Evolutionary conservation across 2,888 invertebrate species (phyloP).

Genomic region (Hydraecia micacea): DNA sequence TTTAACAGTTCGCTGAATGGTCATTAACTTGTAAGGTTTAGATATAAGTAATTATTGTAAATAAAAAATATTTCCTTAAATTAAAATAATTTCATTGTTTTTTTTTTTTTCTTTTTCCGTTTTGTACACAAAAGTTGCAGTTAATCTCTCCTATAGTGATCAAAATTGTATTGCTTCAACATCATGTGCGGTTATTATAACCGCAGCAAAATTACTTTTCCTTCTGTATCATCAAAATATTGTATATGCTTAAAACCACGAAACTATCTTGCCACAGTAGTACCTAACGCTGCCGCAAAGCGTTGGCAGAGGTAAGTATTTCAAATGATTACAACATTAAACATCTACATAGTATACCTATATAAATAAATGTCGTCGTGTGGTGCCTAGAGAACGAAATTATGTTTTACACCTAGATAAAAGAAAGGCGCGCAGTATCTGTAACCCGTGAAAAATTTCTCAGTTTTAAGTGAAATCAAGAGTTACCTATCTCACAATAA

Average conservation of each 20-base stretch:
- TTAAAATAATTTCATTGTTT: neutral
- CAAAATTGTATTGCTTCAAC: neutral
- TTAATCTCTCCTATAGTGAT: neutral
- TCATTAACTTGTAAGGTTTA: constrained; percentile 25
- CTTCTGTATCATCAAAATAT: neutral
- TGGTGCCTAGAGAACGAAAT: neutral
- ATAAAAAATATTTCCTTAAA: constrained; percentile 25
- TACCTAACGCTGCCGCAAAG: neutral
- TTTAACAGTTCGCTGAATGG: constrained; percentile 1
- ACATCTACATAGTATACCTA: neutral
- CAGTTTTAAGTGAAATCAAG: neutral
- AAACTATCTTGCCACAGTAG: neutral
- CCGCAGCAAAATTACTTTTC: neutral
- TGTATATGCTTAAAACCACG: neutral
- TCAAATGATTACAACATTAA: constrained; percentile 26
- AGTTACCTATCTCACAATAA: neutral
- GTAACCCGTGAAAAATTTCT: neutral
- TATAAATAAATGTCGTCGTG: neutral
- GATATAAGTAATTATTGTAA: constrained; percentile 47
- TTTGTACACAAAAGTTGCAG: neutral
- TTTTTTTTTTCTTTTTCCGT: neutral
- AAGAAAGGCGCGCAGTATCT: neutral
- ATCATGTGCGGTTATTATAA: neutral
- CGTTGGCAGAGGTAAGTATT: neutral
- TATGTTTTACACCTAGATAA: neutral